Percentiles rank a stretch among this genome's conserved stretches.
Conservation (phyloP, 2,113 vertebrate genomes). For the Mystacornis crossleyi region DNA sequence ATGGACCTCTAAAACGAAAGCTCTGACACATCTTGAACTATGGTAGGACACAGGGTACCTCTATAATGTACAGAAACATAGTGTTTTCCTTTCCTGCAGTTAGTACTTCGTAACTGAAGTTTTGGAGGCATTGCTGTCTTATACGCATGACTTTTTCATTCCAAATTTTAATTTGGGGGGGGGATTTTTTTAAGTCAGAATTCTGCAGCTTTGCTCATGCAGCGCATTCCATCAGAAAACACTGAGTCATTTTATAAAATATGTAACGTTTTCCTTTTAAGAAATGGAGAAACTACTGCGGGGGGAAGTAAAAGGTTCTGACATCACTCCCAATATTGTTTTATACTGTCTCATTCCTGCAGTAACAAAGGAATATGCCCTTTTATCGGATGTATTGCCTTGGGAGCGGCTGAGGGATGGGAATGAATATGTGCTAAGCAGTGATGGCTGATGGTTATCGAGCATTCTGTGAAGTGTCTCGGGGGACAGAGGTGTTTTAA, state of each 20-base stretch:
- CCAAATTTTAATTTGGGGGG: too few relatives aligned
- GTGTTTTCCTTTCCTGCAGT: not conserved
- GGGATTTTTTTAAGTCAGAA: too few relatives aligned
- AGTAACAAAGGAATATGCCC: not conserved
- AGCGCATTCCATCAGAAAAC: not conserved
- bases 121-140: not conserved
- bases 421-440: not conserved
- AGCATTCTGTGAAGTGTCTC: not conserved
- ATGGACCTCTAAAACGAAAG: slow-evolving; percentile 51
- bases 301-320: not conserved
- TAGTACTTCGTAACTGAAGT: not conserved
- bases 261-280: not conserved
- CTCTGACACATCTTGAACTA: slow-evolving; percentile 43
- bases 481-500: not conserved
- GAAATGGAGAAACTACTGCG: not conserved
- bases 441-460: not conserved
- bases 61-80: not conserved
- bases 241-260: not conserved
- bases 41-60: not conserved
- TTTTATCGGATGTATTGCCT: not conserved
- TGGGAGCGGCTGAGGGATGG: not conserved
- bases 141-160: not conserved
- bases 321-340: not conserved
- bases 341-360: not conserved
- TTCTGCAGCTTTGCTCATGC: not conserved